A percentile compares a stretch with the other conserved stretches of the same genome.
Evolutionary conservation across 2,113 vertebrate species (phyloP).

Genomic region (Strix aluco): DNA sequence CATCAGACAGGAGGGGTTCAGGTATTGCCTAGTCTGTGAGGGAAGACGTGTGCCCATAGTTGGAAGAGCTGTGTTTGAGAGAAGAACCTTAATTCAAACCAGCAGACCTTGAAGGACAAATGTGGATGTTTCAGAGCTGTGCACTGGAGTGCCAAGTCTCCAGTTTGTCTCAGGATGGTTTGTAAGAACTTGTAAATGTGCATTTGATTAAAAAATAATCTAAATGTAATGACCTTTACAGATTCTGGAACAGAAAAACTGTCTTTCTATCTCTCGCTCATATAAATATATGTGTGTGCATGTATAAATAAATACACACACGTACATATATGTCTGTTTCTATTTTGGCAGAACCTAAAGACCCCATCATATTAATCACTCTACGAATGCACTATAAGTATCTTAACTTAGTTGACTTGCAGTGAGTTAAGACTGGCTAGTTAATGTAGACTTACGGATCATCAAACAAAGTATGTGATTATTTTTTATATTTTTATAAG

Average conservation of each 20-base stretch:
- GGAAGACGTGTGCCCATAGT: not conserved
- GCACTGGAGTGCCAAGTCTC: not conserved
- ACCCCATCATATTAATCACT: not conserved
- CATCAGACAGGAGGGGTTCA: not conserved
- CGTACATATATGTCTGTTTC: not conserved
- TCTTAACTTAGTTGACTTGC: not conserved
- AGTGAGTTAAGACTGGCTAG: not conserved
- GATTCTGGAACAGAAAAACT: not conserved
- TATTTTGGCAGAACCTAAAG: not conserved
- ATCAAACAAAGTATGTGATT: not conserved
- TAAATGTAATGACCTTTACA: not conserved
- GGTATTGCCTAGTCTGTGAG: not conserved
- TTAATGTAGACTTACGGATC: not conserved
- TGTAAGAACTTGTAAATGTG: not conserved
- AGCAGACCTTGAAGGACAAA: not conserved
- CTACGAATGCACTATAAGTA: not conserved
- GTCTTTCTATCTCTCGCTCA: not conserved
- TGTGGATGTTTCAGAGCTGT: not conserved
- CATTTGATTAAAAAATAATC: conserved; percentile 37
- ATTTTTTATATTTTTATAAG: not conserved
- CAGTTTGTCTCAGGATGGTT: not conserved
- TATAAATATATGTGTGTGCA: not conserved
- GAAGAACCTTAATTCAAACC: not conserved
- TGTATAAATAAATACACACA: not conserved
- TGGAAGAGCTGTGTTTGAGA: not conserved